Evolutionary conservation across 2,888 invertebrate genomes (phyloP).

Genomic region (Acleris literana): DNA sequence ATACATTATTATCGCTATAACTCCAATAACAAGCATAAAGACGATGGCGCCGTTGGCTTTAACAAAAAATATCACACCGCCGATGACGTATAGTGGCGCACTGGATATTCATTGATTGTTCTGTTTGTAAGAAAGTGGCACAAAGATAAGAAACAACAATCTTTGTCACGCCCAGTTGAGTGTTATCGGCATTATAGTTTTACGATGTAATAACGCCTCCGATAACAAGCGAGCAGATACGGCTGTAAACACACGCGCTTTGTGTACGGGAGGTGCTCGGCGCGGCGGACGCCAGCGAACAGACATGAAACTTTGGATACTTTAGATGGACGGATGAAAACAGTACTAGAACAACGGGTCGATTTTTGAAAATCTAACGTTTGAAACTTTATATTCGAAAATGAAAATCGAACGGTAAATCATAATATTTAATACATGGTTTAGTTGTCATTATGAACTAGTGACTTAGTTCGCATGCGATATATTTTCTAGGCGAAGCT

Average conservation of each 20-base stretch:
- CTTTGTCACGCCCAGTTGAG: conserved; percentile 16
- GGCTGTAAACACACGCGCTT: not conserved
- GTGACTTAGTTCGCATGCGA: no score
- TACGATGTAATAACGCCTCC: conserved; percentile 16
- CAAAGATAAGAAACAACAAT: conserved; percentile 24
- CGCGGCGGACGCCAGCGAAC: not conserved
- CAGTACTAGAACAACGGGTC: no score
- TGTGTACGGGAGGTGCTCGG: not conserved
- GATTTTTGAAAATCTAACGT: no score
- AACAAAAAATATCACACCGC: conserved; percentile 3
- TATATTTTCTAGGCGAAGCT: no score
- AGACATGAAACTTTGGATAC: conserved; percentile 9
- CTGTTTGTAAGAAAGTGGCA: conserved; percentile 24
- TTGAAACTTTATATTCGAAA: no score
- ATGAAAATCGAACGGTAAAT: no score
- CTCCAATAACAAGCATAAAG: no score
- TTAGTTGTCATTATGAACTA: no score
- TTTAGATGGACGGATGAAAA: no score
- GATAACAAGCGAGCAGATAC: conserved; percentile 5
- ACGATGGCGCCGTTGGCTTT: not conserved
- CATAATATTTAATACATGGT: no score
- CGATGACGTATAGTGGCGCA: conserved; percentile 1
- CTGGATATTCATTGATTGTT: conserved; percentile 28
- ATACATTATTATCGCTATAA: no score
- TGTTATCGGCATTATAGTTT: conserved; percentile 20